These are phyloP conservation scores for Bungarus multicinctus DNA, from an alignment of 2,113 vertebrate species.

Conservation along the genomic window DNA sequence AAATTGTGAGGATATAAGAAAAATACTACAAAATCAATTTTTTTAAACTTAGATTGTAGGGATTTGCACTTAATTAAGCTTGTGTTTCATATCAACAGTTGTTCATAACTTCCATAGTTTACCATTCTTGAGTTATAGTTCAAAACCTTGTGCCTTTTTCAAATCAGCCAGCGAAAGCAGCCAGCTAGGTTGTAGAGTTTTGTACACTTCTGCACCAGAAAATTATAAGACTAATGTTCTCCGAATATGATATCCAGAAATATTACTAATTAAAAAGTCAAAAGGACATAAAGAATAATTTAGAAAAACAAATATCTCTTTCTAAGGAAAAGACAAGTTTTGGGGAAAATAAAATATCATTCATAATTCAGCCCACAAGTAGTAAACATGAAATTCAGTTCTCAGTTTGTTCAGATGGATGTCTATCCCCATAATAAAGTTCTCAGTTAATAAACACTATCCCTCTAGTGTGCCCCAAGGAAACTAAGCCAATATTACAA, in stretches of 20 bases:
- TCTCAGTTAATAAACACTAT: too few species aligned
- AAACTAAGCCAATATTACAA: too few species aligned
- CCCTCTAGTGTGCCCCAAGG: too few species aligned
- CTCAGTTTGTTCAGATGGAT: too few species aligned
- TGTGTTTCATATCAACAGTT: not conserved
- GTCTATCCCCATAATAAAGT: too few species aligned
- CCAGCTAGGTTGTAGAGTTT: not conserved
- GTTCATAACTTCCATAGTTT: not conserved
- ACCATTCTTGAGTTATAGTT: not conserved
- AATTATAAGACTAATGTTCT: not conserved
- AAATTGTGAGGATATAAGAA: too few species aligned
- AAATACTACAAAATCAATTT: not conserved
- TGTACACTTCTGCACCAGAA: not conserved
- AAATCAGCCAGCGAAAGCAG: not conserved
- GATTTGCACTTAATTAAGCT: not conserved
- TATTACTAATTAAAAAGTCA: not conserved
- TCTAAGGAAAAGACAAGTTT: not conserved
- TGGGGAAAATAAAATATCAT: not conserved
- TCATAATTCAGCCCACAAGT: not conserved
- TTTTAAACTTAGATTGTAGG: not conserved
- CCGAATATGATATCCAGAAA: not conserved
- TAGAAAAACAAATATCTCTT: not conserved
- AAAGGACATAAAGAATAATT: not conserved
- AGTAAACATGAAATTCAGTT: not conserved
- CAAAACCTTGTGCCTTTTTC: not conserved